A percentile compares a stretch with the other conserved stretches of the same genome.
phyloP scores from a whole-genome alignment of 1,140 invertebrate species.

The Telenomus remus region DNA sequence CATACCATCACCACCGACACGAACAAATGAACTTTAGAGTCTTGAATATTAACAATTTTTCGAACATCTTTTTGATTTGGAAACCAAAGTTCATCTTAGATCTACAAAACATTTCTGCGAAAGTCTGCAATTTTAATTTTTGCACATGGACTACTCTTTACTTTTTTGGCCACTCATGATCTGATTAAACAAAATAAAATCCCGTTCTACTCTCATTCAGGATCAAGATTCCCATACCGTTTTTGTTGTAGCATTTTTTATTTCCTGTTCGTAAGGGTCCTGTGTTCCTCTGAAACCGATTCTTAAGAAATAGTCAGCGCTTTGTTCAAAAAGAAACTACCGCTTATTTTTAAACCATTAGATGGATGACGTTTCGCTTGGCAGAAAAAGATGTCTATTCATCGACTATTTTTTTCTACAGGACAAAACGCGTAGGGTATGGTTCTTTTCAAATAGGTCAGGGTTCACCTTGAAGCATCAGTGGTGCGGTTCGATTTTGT shows the following conservation, averaged over 20 bases:
- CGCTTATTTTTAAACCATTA: conserved; percentile 38
- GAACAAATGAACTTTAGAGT: no score
- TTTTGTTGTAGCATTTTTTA: conserved; percentile 4
- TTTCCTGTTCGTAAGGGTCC: conserved; percentile 14
- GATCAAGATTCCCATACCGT: no score
- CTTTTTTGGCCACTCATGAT: no score
- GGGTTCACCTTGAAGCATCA: conserved; percentile 32
- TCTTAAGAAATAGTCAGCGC: conserved; percentile 31
- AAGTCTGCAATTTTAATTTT: no score
- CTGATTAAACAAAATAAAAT: no score
- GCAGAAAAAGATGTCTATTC: conserved; percentile 32
- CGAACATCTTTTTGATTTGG: no score
- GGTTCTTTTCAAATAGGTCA: conserved; percentile 46
- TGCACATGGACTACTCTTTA: no score
- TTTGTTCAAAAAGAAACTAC: conserved; percentile 36
- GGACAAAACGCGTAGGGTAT: conserved; percentile 39
- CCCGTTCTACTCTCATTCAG: no score
- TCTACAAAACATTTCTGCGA: no score
- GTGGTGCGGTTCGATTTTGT: conserved; percentile 11
- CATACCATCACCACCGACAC: no score
- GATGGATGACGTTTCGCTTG: conserved; percentile 33
- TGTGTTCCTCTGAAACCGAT: conserved; percentile 13
- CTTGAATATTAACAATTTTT: no score
- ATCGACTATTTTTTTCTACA: conserved; percentile 29
- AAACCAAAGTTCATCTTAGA: no score